Base-by-base conservation (phyloP, 1,140 invertebrate species). In the Leptinotarsa texana region DNA sequence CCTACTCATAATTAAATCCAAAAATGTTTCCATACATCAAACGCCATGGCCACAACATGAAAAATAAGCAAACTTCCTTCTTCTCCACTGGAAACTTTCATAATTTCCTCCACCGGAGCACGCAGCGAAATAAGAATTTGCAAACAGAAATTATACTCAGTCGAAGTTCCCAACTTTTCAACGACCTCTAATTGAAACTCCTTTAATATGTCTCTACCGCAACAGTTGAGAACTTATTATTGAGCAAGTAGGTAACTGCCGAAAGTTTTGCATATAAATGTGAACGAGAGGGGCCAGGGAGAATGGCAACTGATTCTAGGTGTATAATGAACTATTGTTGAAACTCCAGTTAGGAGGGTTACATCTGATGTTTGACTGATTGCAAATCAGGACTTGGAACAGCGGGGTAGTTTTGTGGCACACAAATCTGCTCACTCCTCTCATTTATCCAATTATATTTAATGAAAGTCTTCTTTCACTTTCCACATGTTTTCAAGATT, bases 141-240 rank as follows among this genome's bases (percentile, higher is more conserved):
- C 68, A 69, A 51, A 69, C 48, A 69, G 68, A 73, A 73, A 73
- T 73, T 73, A 73, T 48, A 61, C 18, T 48, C 57, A 63, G 61
- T 48, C 71, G 48, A 73, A 73, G 62, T 65, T 73, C 57, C 62
- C 71, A 73, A 73, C 71, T 73, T 73, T 51, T 73, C 62, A 63
- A 73, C 71, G 47, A 73, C 71, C 71, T 65, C 62, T 73, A 73
- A 73, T 73, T 73, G 71, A 65, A 73, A 73, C 61, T 73, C 71
- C 71, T 63, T 73, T 73, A 73, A 73, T 73, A 73, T 73, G 71
- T 73, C 62, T 47, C 71, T 73, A 73, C 61, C 71, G 71, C 71
- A 73, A 73, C 71, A 73, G 71, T 73, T 73, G 47, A 73, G 71
- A 73, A 73, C 61, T 73, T 65, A 65, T 73, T 73, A 65, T 73